Base-by-base conservation (phyloP, 2,797 vertebrate species). In the Phrynocephalus vlangalii region DNA sequence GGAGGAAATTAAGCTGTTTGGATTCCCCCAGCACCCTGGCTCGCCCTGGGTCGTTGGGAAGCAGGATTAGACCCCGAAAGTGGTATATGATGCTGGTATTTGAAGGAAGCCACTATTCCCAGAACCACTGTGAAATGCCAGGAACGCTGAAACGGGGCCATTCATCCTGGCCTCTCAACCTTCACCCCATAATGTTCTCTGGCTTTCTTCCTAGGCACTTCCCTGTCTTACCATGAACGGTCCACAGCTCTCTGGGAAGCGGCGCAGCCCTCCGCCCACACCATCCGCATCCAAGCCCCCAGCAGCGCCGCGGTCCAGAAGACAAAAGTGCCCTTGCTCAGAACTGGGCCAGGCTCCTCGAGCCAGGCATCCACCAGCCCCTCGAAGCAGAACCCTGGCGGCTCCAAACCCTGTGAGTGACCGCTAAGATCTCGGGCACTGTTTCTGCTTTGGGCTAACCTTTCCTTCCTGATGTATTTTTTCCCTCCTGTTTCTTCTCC, bases 321-420 rank as follows among this genome's bases (percentile, higher is more conserved):
- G 84, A 95, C 92, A 2, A 96, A 96, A 91, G 92, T 96, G 0
- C 88, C 92, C 7, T 89, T 95, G 78, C 70, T 93, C 82, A 86
- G 91, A 60, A 15, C 72, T 1, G 84, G 60, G 52, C 48, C 33
- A 1, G 5, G 8, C 48, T 83, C 28, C 33, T 26, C 28, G 1
- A 50, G 6, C 3, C 52, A n/a, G 20, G 86, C 73, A 77, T 87
- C 92, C 0, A 88, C 93, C 56, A 93, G 84, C 67, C 87, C 92
- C 38, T 86, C 56, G 22, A 82, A 78, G 70, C 84, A 80, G 50
- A 56, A 52, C 0, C 22, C 33, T 1, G 85, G 88, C 83, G 90
- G 86, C 50, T 82, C 83, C 63, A 87, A 87, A 0, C 66, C 75
- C 15, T 48, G 72, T 24, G 84, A 87, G 38, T 1, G 38, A 50